Conservation (phyloP, 2,113 vertebrate species). For the Carassius auratus region DNA sequence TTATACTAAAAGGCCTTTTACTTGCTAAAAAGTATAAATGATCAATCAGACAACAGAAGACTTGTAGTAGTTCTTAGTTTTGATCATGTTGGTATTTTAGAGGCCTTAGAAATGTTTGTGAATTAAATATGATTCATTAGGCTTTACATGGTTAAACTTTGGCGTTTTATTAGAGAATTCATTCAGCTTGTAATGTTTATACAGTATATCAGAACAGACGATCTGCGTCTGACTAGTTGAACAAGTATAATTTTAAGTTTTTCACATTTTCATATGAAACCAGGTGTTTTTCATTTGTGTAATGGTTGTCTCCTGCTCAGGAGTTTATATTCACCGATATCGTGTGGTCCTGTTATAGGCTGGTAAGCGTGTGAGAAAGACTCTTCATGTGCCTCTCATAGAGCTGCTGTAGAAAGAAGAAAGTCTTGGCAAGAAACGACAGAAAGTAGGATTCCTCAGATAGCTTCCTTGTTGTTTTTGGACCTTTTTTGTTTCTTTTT, state of each 20-base stretch:
- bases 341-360: constrained; percentile 72
- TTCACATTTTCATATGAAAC: not conserved
- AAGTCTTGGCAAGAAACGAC: constrained; percentile 79
- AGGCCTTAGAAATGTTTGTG: not conserved
- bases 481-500: not conserved
- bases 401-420: constrained; percentile 86
- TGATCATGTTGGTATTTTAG: not conserved
- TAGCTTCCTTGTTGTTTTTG: constrained; percentile 58
- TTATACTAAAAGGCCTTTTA: no score
- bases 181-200: not conserved
- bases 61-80: no score
- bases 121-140: not conserved
- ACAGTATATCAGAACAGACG: not conserved
- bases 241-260: no score
- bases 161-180: not conserved
- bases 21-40: no score
- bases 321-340: not conserved
- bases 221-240: not conserved
- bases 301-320: not conserved
- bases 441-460: constrained; percentile 94
- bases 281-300: not conserved
- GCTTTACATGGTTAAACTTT: not conserved
- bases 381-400: constrained; percentile 83
- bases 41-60: no score
- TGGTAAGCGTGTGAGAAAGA: constrained; percentile 88